These are phyloP conservation scores for Pantherophis vulpinus DNA, from an alignment of 2,797 vertebrate species.

Conservation along the genomic window DNA sequence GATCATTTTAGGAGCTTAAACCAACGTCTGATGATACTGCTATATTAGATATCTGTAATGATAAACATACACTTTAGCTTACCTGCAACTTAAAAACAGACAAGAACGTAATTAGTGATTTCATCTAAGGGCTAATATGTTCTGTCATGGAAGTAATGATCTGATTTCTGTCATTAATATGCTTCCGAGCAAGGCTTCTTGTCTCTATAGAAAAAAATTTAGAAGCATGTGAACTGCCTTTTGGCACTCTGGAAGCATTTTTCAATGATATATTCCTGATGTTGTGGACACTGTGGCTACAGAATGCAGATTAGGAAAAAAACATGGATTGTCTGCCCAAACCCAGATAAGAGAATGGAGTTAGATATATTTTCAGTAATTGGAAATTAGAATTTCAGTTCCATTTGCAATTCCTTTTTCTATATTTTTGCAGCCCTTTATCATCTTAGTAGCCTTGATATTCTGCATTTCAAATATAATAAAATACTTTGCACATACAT, in stretches of 20 bases:
- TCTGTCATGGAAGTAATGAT: background rate
- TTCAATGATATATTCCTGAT: background rate
- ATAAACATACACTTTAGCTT: background rate
- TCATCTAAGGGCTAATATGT: background rate
- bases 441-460: background rate
- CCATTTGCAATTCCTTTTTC: background rate
- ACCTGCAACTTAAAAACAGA: background rate
- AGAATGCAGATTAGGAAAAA: background rate
- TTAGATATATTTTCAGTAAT: background rate
- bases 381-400: background rate
- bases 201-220: background rate
- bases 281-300: background rate
- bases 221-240: background rate
- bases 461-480: background rate
- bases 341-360: background rate
- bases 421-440: background rate
- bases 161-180: background rate
- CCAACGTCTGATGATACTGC: background rate
- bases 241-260: background rate
- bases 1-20: background rate
- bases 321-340: background rate
- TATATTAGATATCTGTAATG: background rate
- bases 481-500: background rate
- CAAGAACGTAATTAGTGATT: background rate
- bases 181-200: background rate